A percentile compares a stretch with the other conserved stretches of the same genome.
Evolutionary conservation across 2,888 invertebrate species (phyloP).

Genomic region (Apoda limacodes): DNA sequence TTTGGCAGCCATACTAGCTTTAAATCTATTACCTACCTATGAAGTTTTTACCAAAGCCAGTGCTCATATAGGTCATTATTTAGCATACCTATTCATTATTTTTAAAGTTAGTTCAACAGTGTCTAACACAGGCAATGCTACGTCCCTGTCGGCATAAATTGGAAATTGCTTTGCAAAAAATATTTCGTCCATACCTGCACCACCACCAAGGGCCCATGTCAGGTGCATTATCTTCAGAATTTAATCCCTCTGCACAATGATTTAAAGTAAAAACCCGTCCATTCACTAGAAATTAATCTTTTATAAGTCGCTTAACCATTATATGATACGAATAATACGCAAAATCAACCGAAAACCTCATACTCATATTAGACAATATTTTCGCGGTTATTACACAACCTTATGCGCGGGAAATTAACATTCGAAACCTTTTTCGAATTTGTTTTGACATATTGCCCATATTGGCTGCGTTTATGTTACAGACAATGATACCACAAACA

Average conservation of each 20-base stretch:
- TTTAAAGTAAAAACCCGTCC: constrained; percentile 35
- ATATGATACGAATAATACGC: constrained; percentile 30
- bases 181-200: constrained; percentile 36
- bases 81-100: no score
- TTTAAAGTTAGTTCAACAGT: no score
- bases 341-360: constrained; percentile 36
- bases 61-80: no score
- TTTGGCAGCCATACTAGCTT: no score
- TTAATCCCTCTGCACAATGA: constrained; percentile 47
- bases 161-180: constrained; percentile 7
- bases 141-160: no score
- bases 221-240: constrained; percentile 60
- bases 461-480: constrained; percentile 32
- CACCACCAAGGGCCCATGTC: constrained; percentile 39
- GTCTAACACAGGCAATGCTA: no score
- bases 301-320: constrained; percentile 37
- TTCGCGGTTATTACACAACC: constrained; percentile 52
- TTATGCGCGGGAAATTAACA: constrained; percentile 25
- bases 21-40: no score
- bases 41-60: no score
- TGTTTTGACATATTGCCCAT: constrained; percentile 54
- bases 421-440: constrained; percentile 28
- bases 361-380: constrained; percentile 28
- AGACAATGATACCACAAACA: constrained; percentile 55
- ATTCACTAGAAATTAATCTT: constrained; percentile 57